Base-by-base conservation (phyloP, 2,888 invertebrate genomes). In the Chrysotoxum bicinctum region DNA sequence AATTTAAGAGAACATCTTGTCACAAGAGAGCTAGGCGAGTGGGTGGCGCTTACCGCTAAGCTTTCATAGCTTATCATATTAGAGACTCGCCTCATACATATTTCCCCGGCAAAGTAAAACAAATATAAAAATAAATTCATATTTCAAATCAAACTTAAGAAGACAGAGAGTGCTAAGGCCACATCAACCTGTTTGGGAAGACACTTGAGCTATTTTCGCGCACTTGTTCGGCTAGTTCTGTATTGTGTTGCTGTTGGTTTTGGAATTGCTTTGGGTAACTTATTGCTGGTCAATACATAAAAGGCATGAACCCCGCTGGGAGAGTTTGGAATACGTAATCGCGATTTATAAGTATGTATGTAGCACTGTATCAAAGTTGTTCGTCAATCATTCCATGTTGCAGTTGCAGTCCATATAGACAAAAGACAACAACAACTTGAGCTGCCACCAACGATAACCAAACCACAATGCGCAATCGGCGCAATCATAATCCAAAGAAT, bases 401-500 rank as follows among this genome's bases (percentile, higher is more conserved):
- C 30, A n/a, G 21, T 37, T 50, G 10, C 58, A 58, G 21, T 4
- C 58, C 35, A 58, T 58, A 35, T 58, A 12, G 14, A 37, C 7
- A 58, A 23, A 50, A 3, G 23, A 56, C 6, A 43, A 45, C 26
- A 54, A 54, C 21, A 37, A 48, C 12, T 5, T 3, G 3, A 26
- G 35, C 23, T 16, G 5, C 43, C 19, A 21, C 12, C 21, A 50
- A 14, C 40, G 14, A 50, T 40, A 56, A 12, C 56, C 32, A 35
- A 35, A 58, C 58, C 21, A 35, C 58, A 21, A 37, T 16, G n/a
- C 16, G 40, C 26, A 10, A 26, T 50, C 19, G 45, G 32, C 30
- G 37, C 75, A 69, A 62, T 80, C 69, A 80, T 75, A 80, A 80
- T 80, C 80, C 60, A 30, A 52, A 45, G 48, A 54, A 80, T 75